These are phyloP conservation scores for Hirtodrosophila confusa DNA, from an alignment of 2,888 invertebrate species.

Conservation along the genomic window DNA sequence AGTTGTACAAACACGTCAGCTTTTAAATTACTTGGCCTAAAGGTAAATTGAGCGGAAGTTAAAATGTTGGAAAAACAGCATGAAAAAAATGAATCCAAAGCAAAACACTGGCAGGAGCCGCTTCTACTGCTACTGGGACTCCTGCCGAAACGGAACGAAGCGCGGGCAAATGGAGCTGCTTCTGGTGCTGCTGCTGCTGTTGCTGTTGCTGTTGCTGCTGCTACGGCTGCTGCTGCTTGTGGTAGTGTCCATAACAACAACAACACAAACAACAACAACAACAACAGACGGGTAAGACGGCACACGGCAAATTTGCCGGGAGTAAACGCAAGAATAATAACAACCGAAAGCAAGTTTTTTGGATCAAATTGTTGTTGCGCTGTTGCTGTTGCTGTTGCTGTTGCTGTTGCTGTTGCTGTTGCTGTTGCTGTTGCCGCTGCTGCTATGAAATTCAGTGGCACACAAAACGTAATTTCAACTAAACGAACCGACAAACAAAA, in stretches of 20 bases:
- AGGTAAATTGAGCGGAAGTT: slow-evolving; percentile 82
- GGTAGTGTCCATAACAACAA: slow-evolving; percentile 53
- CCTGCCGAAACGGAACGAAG: slow-evolving; percentile 52
- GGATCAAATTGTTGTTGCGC: slow-evolving; percentile 67
- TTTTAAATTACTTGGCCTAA: slow-evolving; percentile 83
- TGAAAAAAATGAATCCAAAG: slow-evolving; percentile 59
- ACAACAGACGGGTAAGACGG: slow-evolving; percentile 39
- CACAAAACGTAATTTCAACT: slow-evolving; percentile 80
- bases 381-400: slow-evolving; percentile 19
- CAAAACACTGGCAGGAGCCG: slow-evolving; percentile 46
- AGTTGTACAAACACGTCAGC: slow-evolving; percentile 82
- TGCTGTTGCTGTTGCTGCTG: slow-evolving; percentile 1
- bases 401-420: slow-evolving; percentile 29
- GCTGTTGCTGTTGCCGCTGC: slow-evolving; percentile 23
- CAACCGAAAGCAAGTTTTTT: slow-evolving; percentile 80
- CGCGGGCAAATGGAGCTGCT: slow-evolving; percentile 37
- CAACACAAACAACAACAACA: slow-evolving; percentile 17
- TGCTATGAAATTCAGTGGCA: slow-evolving; percentile 80
- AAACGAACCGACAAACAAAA: slow-evolving; percentile 78
- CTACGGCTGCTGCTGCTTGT: slow-evolving; percentile 25
- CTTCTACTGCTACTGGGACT: slow-evolving; percentile 22
- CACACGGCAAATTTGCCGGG: slow-evolving; percentile 78
- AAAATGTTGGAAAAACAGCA: slow-evolving; percentile 80
- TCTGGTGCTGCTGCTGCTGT: slow-evolving; percentile 2
- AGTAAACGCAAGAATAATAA: slow-evolving; percentile 79